Conservation (phyloP, 2,113 vertebrate species). For the Burhinus bistriatus region DNA sequence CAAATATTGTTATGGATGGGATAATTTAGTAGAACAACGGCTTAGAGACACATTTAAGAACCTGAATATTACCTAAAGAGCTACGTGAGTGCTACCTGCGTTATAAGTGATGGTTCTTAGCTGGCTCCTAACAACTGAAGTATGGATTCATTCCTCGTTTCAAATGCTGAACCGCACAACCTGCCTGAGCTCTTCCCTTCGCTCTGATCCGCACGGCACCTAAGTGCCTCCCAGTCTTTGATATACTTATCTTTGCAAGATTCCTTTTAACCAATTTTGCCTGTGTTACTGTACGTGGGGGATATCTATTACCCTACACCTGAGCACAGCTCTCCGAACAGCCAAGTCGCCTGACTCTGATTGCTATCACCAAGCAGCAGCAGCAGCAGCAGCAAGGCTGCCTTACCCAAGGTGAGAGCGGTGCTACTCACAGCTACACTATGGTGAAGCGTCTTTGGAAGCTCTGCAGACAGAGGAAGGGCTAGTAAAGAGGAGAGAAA, state of each 20-base stretch:
- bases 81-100: not conserved
- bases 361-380: not conserved
- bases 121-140: not conserved
- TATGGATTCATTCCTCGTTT: not conserved
- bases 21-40: not conserved
- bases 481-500: not conserved
- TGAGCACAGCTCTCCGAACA: not conserved
- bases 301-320: not conserved
- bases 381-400: not conserved
- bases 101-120: not conserved
- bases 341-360: not conserved
- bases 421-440: not conserved
- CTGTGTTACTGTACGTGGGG: not conserved
- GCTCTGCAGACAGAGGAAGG: not conserved
- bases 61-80: not conserved
- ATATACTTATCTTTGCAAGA: not conserved
- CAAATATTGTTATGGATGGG: not conserved
- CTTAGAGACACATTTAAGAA: not conserved
- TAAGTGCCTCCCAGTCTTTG: not conserved
- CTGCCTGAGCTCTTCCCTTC: not conserved
- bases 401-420: not conserved
- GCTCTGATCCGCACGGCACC: not conserved
- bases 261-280: not conserved
- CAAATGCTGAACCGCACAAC: not conserved
- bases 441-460: not conserved